Evolutionary conservation across 2,113 vertebrate species (phyloP).

Genomic region (Siniperca knerii): DNA sequence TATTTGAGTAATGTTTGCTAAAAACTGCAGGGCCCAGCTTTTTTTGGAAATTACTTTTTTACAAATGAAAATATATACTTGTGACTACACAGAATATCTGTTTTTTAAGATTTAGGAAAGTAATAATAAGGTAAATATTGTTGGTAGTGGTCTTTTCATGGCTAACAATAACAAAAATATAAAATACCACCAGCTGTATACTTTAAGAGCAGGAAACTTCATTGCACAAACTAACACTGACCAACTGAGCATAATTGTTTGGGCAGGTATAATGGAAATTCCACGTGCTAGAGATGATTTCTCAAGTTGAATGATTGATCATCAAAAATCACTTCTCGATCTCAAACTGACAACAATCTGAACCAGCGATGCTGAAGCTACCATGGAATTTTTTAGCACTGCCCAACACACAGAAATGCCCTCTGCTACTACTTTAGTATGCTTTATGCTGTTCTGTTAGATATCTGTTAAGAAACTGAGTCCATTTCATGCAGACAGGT

Average conservation of each 20-base stretch:
- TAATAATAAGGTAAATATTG: not conserved
- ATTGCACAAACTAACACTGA: conserved; percentile 42
- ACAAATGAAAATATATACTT: not conserved
- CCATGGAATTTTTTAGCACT: conserved; percentile 47
- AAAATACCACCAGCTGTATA: conserved; percentile 18
- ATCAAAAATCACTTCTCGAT: conserved; percentile 17
- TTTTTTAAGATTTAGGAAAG: not conserved
- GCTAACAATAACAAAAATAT: conserved; percentile 31
- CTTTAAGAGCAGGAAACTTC: conserved; percentile 64
- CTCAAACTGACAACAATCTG: conserved; percentile 16
- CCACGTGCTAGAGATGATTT: conserved; percentile 43
- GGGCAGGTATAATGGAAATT: conserved; percentile 56
- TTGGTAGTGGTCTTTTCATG: conserved; percentile 36
- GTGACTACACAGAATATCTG: not conserved
- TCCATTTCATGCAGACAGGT: conserved; percentile 63
- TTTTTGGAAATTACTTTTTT: not conserved
- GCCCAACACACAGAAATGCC: conserved; percentile 48
- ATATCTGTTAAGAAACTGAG: not conserved
- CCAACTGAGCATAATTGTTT: conserved; percentile 27
- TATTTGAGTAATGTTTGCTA: not conserved
- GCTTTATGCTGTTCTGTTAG: not conserved
- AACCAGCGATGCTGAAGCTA: conserved; percentile 13
- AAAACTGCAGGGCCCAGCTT: not conserved
- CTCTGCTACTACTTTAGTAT: conserved; percentile 3
- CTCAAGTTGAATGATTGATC: conserved; percentile 11